Percentiles rank a stretch among this genome's conserved stretches.
phyloP scores from a whole-genome alignment of 1,140 invertebrate genomes.

The Neomicropteryx cornuta region DNA sequence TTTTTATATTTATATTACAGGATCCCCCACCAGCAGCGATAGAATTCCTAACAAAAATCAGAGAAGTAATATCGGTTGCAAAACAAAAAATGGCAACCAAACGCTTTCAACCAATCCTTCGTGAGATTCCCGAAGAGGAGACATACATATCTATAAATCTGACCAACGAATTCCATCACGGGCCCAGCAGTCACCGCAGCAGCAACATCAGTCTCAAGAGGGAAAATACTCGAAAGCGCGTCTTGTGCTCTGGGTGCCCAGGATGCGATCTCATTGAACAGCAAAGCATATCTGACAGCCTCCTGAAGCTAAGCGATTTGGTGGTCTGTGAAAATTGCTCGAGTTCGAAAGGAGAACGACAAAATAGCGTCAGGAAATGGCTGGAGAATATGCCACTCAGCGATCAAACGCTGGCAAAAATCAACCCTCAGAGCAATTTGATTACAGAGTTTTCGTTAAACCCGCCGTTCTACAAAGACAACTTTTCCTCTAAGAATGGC shows the following conservation, averaged over 20 bases:
- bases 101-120: constrained; percentile 64
- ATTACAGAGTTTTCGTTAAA: no score
- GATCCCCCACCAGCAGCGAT: constrained; percentile 74
- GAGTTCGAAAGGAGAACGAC: constrained; percentile 48
- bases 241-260: constrained; percentile 50
- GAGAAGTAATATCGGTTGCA: constrained; percentile 77
- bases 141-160: constrained; percentile 32
- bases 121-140: constrained; percentile 73
- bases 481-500: no score
- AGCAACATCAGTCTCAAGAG: constrained; percentile 44
- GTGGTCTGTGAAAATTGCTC: constrained; percentile 39
- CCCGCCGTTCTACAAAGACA: no score
- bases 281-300: constrained; percentile 22
- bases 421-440: constrained; percentile 20
- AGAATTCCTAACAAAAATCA: constrained; percentile 76
- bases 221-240: constrained; percentile 41
- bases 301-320: constrained; percentile 31
- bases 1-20: constrained; percentile 35
- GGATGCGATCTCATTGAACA: constrained; percentile 42
- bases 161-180: constrained; percentile 30
- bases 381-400: constrained; percentile 56
- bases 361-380: constrained; percentile 64
- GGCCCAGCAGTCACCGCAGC: constrained; percentile 38
- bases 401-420: constrained; percentile 25
- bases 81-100: constrained; percentile 77